Conservation (phyloP, 2,888 invertebrate species). For the Hartigia nigra region DNA sequence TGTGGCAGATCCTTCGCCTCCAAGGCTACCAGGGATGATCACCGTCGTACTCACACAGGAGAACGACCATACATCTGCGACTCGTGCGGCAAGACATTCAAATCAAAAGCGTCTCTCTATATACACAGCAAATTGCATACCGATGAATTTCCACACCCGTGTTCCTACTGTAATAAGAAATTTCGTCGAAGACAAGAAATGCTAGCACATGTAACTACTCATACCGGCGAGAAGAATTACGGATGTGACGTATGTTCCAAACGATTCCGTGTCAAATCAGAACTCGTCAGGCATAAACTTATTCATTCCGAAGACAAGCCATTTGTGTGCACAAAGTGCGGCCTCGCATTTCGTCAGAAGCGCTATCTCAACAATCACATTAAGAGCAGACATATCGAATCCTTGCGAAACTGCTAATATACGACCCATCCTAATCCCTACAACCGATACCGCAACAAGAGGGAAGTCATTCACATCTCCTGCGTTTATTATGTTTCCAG, state of each 20-base stretch:
- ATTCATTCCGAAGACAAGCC: constrained; percentile 69
- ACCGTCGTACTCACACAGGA: constrained; percentile 61
- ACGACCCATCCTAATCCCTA: constrained; percentile 8
- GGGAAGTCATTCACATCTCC: constrained; percentile 32
- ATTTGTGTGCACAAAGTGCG: constrained; percentile 66
- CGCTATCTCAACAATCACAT: constrained; percentile 69
- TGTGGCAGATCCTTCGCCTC: constrained; percentile 60
- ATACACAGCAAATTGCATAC: constrained; percentile 67
- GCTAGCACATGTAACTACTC: constrained; percentile 68
- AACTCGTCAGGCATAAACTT: constrained; percentile 70
- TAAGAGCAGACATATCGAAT: constrained; percentile 64
- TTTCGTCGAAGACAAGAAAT: constrained; percentile 71
- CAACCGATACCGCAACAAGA: constrained; percentile 4
- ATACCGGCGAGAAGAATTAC: constrained; percentile 70
- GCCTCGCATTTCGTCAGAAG: constrained; percentile 68
- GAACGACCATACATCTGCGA: constrained; percentile 64
- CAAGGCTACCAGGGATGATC: constrained; percentile 62
- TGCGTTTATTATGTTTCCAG: constrained; percentile 52
- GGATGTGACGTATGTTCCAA: constrained; percentile 68
- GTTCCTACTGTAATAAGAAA: constrained; percentile 68
- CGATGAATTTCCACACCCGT: constrained; percentile 64
- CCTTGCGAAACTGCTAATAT: constrained; percentile 33
- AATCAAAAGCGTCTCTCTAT: constrained; percentile 65
- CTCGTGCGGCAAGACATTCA: constrained; percentile 67
- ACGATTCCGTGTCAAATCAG: constrained; percentile 71